These are phyloP conservation scores for Malacosoma neustria DNA, from an alignment of 2,888 invertebrate genomes.

Conservation along the genomic window DNA sequence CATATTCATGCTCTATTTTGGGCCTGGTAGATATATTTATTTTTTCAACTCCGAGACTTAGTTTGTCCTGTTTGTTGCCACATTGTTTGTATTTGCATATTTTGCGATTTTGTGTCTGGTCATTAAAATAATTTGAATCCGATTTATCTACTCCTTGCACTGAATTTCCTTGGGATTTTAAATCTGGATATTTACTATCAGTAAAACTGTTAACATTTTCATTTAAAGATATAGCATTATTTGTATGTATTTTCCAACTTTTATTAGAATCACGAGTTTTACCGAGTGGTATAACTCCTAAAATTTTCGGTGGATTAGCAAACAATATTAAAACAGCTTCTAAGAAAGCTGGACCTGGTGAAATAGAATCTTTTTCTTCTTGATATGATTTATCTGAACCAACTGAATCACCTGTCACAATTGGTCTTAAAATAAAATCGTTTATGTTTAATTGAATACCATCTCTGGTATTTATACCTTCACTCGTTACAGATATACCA, in stretches of 20 bases:
- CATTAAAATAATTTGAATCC: too few species aligned
- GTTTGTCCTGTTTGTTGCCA: too few species aligned
- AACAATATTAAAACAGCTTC: slow-evolving; percentile 34
- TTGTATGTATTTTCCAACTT: too few species aligned
- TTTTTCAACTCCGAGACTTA: too few species aligned
- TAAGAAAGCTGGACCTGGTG: slow-evolving; percentile 21
- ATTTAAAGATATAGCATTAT: too few species aligned
- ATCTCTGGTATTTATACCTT: slow-evolving; percentile 23
- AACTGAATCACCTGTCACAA: slow-evolving; percentile 33
- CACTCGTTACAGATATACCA: slow-evolving; percentile 21
- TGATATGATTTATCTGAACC: slow-evolving; percentile 17
- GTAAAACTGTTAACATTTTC: too few species aligned
- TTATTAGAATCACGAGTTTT: slow-evolving; percentile 17
- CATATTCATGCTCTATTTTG: slow-evolving; percentile 10
- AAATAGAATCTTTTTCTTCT: neutral
- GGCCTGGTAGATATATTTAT: slow-evolving; percentile 4
- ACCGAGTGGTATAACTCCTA: slow-evolving; percentile 40
- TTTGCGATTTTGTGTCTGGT: too few species aligned
- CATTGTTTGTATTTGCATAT: too few species aligned
- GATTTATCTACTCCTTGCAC: too few species aligned
- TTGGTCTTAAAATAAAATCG: slow-evolving; percentile 33
- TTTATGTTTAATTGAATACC: slow-evolving; percentile 23
- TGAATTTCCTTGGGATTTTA: too few species aligned
- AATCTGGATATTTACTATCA: too few species aligned
- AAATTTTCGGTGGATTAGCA: slow-evolving; percentile 28